Conservation (phyloP, 2,888 invertebrate genomes). For the Lymantria dispar region DNA sequence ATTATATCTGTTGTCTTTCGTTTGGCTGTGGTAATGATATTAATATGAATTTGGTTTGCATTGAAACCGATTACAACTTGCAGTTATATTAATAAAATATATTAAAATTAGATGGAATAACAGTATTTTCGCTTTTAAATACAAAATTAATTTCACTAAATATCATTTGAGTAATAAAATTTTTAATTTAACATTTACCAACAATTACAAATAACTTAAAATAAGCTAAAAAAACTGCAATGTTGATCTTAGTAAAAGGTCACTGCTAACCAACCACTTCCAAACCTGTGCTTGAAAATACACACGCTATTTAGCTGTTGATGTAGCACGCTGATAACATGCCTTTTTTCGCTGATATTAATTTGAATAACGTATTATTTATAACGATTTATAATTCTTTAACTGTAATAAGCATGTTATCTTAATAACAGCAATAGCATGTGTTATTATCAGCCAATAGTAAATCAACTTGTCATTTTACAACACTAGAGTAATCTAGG, state of each 20-base stretch:
- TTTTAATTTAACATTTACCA: slow-evolving; percentile 6
- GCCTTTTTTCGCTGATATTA: neutral
- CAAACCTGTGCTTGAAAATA: slow-evolving; percentile 1
- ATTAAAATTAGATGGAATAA: neutral
- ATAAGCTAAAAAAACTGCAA: slow-evolving; percentile 5
- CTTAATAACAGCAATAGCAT: neutral
- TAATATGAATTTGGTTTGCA: neutral
- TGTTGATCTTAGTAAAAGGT: slow-evolving; percentile 3
- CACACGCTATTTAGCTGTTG: neutral
- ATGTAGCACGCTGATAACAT: neutral
- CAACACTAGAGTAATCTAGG: slow-evolving; percentile 75
- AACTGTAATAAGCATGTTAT: neutral
- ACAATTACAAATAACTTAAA: slow-evolving; percentile 6
- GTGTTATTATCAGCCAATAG: slow-evolving; percentile 3
- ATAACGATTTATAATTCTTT: too few relatives aligned
- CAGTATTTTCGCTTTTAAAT: neutral
- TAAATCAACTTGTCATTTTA: slow-evolving; percentile 74
- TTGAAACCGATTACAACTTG: slow-evolving; percentile 5
- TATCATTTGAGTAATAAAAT: slow-evolving; percentile 3
- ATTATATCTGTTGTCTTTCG: neutral
- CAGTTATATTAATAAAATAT: slow-evolving; percentile 1
- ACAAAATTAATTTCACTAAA: slow-evolving; percentile 4
- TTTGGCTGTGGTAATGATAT: slow-evolving; percentile 2
- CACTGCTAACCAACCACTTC: slow-evolving; percentile 1
- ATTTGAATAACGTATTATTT: too few relatives aligned